Conservation (phyloP, 2,888 invertebrate species). For the Dusona sp. region DNA sequence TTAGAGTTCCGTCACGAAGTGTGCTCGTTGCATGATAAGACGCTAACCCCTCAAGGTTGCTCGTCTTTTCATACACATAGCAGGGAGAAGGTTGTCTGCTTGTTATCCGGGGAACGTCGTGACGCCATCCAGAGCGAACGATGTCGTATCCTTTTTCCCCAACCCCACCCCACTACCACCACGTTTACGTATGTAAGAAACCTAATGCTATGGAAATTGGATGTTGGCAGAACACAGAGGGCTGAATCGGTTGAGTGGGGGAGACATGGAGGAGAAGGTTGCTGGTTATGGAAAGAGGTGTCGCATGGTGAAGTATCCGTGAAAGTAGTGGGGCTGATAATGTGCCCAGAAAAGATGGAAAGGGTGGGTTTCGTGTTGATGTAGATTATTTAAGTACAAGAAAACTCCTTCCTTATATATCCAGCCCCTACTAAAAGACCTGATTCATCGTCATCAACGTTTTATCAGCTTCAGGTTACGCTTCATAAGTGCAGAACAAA, state of each 20-base stretch:
- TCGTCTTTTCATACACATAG: conserved; percentile 1
- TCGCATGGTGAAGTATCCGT: conserved; percentile 32
- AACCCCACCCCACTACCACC: conserved; percentile 39
- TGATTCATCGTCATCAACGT: neutral
- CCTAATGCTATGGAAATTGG: conserved; percentile 83
- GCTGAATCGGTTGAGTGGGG: conserved; percentile 70
- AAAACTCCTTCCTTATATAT: neutral
- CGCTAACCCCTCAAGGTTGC: conserved; percentile 18
- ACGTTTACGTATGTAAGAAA: conserved; percentile 76
- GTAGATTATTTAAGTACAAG: neutral
- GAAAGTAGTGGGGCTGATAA: conserved; percentile 17
- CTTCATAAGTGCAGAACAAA: neutral
- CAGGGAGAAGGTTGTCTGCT: conserved; percentile 34
- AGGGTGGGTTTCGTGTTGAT: neutral
- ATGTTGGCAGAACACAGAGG: conserved; percentile 80
- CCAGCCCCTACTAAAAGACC: neutral
- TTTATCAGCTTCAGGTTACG: neutral
- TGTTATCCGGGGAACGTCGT: conserved; percentile 57
- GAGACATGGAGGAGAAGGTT: conserved; percentile 20
- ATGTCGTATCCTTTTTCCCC: conserved; percentile 28
- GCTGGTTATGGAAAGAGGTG: conserved; percentile 16
- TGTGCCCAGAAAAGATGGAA: neutral
- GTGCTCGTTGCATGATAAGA: conserved; percentile 34
- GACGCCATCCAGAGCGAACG: conserved; percentile 61
- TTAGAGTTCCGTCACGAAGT: conserved; percentile 41